These are phyloP conservation scores for Spea bombifrons DNA, from an alignment of 2,113 vertebrate species.

Conservation along the genomic window DNA sequence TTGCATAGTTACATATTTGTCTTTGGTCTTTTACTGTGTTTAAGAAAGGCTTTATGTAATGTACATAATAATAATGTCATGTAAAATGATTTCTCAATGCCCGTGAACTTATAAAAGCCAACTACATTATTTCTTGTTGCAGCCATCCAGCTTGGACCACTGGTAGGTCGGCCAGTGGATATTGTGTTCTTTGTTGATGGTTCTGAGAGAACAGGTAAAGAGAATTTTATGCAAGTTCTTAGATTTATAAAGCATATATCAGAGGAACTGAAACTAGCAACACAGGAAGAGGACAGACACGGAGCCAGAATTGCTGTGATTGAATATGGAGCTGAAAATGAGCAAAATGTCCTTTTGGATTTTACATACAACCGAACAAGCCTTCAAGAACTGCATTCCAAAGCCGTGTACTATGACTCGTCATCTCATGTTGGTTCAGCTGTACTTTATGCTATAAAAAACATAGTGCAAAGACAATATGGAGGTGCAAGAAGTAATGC, in stretches of 20 bases:
- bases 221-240: conserved; percentile 41
- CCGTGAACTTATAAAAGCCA: neutral
- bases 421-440: conserved; percentile 46
- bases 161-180: conserved; percentile 47
- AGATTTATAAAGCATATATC: conserved; percentile 42
- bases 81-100: no score
- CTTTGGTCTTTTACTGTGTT: no score
- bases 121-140: neutral
- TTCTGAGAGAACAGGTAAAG: conserved; percentile 44
- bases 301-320: conserved; percentile 47
- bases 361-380: conserved; percentile 31
- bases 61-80: no score
- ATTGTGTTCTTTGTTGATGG: conserved; percentile 52
- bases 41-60: no score
- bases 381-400: conserved; percentile 25
- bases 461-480: conserved; percentile 22
- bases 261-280: conserved; percentile 41
- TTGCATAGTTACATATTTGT: no score
- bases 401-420: conserved; percentile 47
- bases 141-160: conserved; percentile 45
- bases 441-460: conserved; percentile 44
- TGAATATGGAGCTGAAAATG: conserved; percentile 44
- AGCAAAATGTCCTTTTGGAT: conserved; percentile 49
- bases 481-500: conserved; percentile 35
- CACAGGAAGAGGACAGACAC: conserved; percentile 31